Evolutionary conservation across 2,113 vertebrate species (phyloP).

Genomic region (Rutilus rutilus): DNA sequence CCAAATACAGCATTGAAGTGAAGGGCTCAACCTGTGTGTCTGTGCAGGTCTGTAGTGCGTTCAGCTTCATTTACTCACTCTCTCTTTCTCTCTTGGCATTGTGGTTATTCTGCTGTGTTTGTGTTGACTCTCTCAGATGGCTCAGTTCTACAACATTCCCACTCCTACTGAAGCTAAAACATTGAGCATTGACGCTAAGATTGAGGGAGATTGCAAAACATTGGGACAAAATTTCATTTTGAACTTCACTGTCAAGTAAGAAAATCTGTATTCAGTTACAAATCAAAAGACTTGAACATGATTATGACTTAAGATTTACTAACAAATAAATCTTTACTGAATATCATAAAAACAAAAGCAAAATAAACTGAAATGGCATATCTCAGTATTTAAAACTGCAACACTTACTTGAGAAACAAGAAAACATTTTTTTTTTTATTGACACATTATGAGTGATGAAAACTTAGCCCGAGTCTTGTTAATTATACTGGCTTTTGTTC

Average conservation of each 20-base stretch:
- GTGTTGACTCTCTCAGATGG: slow-evolving; percentile 56
- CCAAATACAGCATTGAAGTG: slow-evolving; percentile 66
- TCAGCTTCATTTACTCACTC: neutral
- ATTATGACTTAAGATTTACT: too few species aligned
- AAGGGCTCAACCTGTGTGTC: slow-evolving; percentile 75
- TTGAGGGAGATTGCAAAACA: slow-evolving; percentile 46
- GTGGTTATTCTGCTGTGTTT: neutral
- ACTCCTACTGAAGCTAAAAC: slow-evolving; percentile 48
- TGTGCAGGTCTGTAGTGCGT: slow-evolving; percentile 73
- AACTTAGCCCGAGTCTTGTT: too few species aligned
- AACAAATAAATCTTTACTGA: too few species aligned
- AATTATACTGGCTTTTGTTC: too few species aligned
- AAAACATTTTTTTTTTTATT: too few species aligned
- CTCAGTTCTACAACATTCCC: slow-evolving; percentile 70
- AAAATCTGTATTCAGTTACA: neutral
- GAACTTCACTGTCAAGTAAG: slow-evolving; percentile 36
- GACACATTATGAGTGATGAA: too few species aligned
- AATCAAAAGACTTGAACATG: too few species aligned
- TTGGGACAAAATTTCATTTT: neutral
- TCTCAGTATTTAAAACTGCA: too few species aligned
- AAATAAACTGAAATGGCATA: too few species aligned
- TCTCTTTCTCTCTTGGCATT: neutral
- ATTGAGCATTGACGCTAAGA: slow-evolving; percentile 51
- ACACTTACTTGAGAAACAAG: too few species aligned
- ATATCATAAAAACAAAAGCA: too few species aligned